A percentile compares a stretch with the other conserved stretches of the same genome.
Evolutionary conservation across 1,140 invertebrate species (phyloP).

Genomic region (Drosophila varians): DNA sequence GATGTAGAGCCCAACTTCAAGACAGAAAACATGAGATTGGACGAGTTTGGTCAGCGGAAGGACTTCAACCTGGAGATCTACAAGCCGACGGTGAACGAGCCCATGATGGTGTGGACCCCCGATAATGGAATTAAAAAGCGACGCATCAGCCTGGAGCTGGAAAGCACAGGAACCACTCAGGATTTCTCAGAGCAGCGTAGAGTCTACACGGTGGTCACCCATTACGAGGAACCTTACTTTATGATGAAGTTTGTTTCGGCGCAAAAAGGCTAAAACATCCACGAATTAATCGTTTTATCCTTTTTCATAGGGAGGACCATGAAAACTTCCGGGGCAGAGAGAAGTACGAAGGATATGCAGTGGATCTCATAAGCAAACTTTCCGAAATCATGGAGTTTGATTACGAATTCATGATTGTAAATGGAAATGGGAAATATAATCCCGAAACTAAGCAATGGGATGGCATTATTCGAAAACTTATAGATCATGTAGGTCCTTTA

Average conservation of each 20-base stretch:
- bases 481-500: conserved; percentile 88
- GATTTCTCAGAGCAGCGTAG: conserved; percentile 68
- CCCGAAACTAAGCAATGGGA: conserved; percentile 90
- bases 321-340: conserved; percentile 84
- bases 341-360: conserved; percentile 89
- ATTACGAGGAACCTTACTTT: conserved; percentile 75
- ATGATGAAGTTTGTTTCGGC: conserved; percentile 78
- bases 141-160: conserved; percentile 35
- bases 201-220: conserved; percentile 69
- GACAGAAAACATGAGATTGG: conserved; percentile 87
- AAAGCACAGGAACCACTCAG: conserved; percentile 30
- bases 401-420: conserved; percentile 89
- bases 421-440: conserved; percentile 89
- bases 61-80: conserved; percentile 91
- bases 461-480: conserved; percentile 91
- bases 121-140: conserved; percentile 56
- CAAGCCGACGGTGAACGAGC: conserved; percentile 75
- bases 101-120: conserved; percentile 70
- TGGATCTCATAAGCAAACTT: conserved; percentile 90
- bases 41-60: conserved; percentile 88
- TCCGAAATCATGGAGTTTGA: conserved; percentile 89
- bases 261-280: too few relatives aligned
- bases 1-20: conserved; percentile 74
- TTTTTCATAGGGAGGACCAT: conserved; percentile 49
- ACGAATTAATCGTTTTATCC: background rate